Percentiles rank a stretch among this genome's conserved stretches.
These are phyloP conservation scores for Pleuronectes platessa DNA, from an alignment of 2,113 vertebrate genomes.

Conservation along the genomic window DNA sequence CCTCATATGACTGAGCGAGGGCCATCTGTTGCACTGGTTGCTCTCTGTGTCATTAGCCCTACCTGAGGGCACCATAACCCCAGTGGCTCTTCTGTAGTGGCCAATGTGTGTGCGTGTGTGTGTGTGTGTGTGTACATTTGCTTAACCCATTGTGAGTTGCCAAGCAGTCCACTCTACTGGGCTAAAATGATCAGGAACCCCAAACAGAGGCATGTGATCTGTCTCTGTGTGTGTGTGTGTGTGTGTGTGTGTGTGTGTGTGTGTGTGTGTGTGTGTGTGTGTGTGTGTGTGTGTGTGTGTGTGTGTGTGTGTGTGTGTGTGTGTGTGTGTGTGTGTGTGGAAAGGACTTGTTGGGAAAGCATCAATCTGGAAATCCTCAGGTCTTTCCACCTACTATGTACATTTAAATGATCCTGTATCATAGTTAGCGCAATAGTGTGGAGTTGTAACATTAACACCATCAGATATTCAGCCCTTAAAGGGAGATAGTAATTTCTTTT, in stretches of 20 bases:
- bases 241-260: constrained; percentile 24
- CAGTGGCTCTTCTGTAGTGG: constrained; percentile 35
- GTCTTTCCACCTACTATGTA: not conserved
- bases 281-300: constrained; percentile 8
- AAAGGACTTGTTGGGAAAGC: constrained; percentile 9
- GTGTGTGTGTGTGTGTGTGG: not conserved
- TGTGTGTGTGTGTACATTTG: constrained; percentile 24
- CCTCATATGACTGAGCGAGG: constrained; percentile 60
- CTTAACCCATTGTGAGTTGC: constrained; percentile 56
- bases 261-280: constrained; percentile 15
- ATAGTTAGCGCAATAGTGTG: not conserved
- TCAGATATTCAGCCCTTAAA: not conserved
- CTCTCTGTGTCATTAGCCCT: constrained; percentile 66
- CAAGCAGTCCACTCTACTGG: constrained; percentile 56
- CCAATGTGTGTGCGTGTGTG: constrained; percentile 28
- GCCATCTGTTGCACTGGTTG: constrained; percentile 67
- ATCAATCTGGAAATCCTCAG: constrained; percentile 13
- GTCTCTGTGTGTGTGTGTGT: constrained; percentile 15
- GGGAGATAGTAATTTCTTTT: not conserved
- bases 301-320: constrained; percentile 32
- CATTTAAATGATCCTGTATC: not conserved
- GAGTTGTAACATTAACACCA: constrained; percentile 3
- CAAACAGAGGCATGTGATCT: constrained; percentile 68
- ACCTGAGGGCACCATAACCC: constrained; percentile 69
- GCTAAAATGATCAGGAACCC: constrained; percentile 50